A percentile compares a stretch with the other conserved stretches of the same genome.
Evolutionary conservation across 2,888 invertebrate genomes (phyloP).

Genomic region (Ectobius pallidus): DNA sequence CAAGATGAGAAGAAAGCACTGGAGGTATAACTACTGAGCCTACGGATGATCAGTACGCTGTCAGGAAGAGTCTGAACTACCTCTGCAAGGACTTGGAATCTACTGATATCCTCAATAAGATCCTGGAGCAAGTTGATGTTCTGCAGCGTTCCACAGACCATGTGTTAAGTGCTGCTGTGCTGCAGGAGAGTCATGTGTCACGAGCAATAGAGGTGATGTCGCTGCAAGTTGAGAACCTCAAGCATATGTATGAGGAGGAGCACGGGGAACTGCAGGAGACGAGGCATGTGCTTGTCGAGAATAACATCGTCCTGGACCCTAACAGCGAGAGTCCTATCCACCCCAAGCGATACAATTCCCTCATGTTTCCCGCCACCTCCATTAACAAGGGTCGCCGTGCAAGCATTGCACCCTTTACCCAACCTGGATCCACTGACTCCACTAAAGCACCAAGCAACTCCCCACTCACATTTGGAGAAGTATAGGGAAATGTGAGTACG

Average conservation of each 20-base stretch:
- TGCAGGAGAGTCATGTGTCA: slow-evolving; percentile 63
- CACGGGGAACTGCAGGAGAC: slow-evolving; percentile 63
- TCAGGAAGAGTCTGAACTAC: slow-evolving; percentile 57
- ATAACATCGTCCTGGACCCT: slow-evolving; percentile 35
- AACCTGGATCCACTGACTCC: slow-evolving; percentile 49
- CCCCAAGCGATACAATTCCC: slow-evolving; percentile 33
- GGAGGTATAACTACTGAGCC: too few species aligned
- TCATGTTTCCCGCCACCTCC: too few species aligned
- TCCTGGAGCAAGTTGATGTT: slow-evolving; percentile 58
- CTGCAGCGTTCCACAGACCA: slow-evolving; percentile 55
- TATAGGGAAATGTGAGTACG: not conserved
- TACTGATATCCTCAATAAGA: slow-evolving; percentile 58
- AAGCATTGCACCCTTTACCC: slow-evolving; percentile 61
- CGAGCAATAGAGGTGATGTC: slow-evolving; percentile 64
- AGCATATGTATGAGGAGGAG: slow-evolving; percentile 61
- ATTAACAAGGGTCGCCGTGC: slow-evolving; percentile 58
- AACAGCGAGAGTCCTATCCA: not conserved
- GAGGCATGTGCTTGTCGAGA: slow-evolving; percentile 50
- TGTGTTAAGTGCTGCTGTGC: slow-evolving; percentile 59
- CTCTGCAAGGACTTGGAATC: slow-evolving; percentile 59
- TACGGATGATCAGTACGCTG: too few species aligned
- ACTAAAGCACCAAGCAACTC: not conserved
- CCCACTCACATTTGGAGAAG: slow-evolving; percentile 5
- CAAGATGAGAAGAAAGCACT: too few species aligned
- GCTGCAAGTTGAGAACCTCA: slow-evolving; percentile 63